Evolutionary conservation across 2,113 vertebrate species (phyloP).

Genomic region (Plectropomus leopardus): DNA sequence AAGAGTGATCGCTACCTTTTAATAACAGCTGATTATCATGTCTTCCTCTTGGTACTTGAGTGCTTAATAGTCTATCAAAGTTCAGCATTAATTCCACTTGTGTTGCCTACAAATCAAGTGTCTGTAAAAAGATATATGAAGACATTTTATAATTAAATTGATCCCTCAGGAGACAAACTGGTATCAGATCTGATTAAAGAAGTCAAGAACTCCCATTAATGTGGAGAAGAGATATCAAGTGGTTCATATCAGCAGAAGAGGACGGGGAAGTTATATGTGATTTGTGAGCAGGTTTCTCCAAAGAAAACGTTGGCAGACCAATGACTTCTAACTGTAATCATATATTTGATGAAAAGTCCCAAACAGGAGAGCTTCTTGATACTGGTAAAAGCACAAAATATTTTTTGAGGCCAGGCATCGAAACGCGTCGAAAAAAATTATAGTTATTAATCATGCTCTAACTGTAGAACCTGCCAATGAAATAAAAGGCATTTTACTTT

Average conservation of each 20-base stretch:
- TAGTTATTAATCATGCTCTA: no score
- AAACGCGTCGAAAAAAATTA: no score
- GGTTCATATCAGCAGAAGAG: background rate
- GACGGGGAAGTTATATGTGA: background rate
- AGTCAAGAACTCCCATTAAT: constrained; percentile 23
- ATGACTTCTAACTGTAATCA: no score
- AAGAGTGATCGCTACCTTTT: constrained; percentile 36
- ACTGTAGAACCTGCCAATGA: no score
- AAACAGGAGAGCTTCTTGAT: no score
- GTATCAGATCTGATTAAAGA: constrained; percentile 27
- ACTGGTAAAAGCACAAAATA: no score
- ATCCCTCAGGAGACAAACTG: constrained; percentile 29
- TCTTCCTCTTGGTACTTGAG: constrained; percentile 9
- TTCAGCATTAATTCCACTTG: constrained; percentile 22
- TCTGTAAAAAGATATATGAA: constrained; percentile 25
- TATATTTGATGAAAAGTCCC: no score
- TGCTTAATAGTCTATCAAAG: constrained; percentile 20
- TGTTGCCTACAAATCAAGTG: background rate
- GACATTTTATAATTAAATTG: constrained; percentile 24
- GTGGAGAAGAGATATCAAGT: background rate
- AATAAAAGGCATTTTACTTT: no score
- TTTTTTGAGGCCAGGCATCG: no score
- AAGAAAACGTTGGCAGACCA: no score
- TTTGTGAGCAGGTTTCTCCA: no score
- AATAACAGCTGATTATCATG: constrained; percentile 3